Base-by-base conservation (phyloP, 2,113 vertebrate genomes). In the Oryzias curvinotus region DNA sequence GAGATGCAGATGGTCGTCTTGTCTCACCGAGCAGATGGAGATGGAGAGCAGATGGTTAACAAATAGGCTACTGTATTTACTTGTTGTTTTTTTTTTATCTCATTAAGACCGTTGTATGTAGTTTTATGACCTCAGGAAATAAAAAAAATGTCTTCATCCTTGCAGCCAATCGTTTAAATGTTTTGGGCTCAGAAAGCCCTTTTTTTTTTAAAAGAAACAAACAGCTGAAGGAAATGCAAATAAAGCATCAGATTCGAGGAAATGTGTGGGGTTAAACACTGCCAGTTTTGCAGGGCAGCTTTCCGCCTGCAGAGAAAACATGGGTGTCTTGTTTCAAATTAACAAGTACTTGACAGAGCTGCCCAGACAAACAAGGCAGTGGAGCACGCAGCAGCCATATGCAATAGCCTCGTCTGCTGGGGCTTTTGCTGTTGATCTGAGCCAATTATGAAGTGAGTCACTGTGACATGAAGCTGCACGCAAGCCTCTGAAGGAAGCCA, bases 401-500 rank as follows among this genome's bases (percentile, higher is more conserved):
- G 75, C 73, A 78, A 53, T 62, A 14, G 64, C 52, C 10, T 41
- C 28, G 15, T 70, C 67, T 57, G 71, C 65, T 2, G n/a, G 45
- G 51, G 54, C 62, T 70, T 10, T 76, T 86, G 85, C 83, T 78
- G 75, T 65, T 83, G 81, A 88, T 85, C 59, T 76, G 73, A 81
- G 81, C 73, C 87, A 87, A 85, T 60, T 75, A 84, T 77, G 79
- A 74, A 79, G 72, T 75, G 70, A 81, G 71, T 74, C 62, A 43
- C 65, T 17, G 76, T 82, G 78, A 86, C 80, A 78, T 72, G 57
- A 42, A 53, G 77, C 73, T 48, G 44, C 68, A 73, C 16, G 7
- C 76, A 28, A 51, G 62, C 69, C 73, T 75, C 50, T 72, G 69
- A 77, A 76, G 36, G 67, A 52, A 75, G 57, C 64, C 66, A 52